These are phyloP conservation scores for Cyclargus thomasi DNA, from an alignment of 1,140 invertebrate genomes.

Conservation along the genomic window DNA sequence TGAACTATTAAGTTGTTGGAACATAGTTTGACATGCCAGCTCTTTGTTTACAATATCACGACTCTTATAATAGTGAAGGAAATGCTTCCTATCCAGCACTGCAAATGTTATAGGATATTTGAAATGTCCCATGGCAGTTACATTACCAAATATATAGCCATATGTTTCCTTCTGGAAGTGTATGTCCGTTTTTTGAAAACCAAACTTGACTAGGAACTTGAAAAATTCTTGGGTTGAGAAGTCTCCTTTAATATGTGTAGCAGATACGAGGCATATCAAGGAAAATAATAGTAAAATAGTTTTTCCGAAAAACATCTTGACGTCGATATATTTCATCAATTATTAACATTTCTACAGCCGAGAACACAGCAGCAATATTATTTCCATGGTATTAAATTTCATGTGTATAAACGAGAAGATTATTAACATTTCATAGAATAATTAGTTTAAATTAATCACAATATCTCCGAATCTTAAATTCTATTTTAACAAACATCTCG, in stretches of 20 bases:
- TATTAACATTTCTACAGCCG: constrained; percentile 25
- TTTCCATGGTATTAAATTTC: not conserved
- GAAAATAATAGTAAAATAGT: constrained; percentile 43
- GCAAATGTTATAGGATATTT: constrained; percentile 86
- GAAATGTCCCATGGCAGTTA: constrained; percentile 83
- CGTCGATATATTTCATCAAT: constrained; percentile 24
- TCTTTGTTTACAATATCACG: constrained; percentile 78
- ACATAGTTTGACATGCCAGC: constrained; percentile 88
- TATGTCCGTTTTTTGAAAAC: constrained; percentile 96
- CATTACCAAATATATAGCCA: constrained; percentile 96
- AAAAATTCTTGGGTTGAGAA: constrained; percentile 81
- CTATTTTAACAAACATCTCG: too few relatives aligned
- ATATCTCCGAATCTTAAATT: not conserved
- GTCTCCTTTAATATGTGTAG: constrained; percentile 57
- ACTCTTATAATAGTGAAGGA: constrained; percentile 92
- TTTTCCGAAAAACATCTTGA: constrained; percentile 51
- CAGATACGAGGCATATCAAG: constrained; percentile 40
- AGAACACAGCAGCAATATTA: not conserved
- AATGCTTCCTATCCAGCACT: constrained; percentile 90
- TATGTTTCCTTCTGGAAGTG: constrained; percentile 86
- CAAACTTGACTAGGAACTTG: constrained; percentile 94
- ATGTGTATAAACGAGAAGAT: too few relatives aligned
- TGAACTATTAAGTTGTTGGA: constrained; percentile 85
- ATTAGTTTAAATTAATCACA: not conserved
- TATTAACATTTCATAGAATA: too few relatives aligned